Evolutionary conservation across 2,888 invertebrate genomes (phyloP), one percentile per base, ranked within the genome.

Genomic region (Amphipyra tragopoginis): DNA sequence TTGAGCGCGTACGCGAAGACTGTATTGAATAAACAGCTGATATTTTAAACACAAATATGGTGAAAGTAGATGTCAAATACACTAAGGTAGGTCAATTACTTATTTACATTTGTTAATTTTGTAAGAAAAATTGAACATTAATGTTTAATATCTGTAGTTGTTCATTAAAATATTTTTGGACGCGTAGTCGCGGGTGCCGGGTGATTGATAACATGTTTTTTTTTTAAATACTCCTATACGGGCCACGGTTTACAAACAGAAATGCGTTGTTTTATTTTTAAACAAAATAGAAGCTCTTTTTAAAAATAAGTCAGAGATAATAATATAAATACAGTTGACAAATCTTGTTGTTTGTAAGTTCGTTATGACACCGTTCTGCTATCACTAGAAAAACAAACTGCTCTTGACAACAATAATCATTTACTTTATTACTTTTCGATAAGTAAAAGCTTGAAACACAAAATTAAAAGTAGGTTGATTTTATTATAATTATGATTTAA

Each of bases 61-160:
- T 93, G 77, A 91, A 91, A 83, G 93, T 95, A 62, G 91, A 94
- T 75, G 91, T 95, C 15, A 93, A 95, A 86, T 95, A 95, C 66
- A 95, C 93, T 8, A 93, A 95, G 93, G 95, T 95, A 89, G 75
- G 80, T 70, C 39, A 38, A 9, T 8, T 40, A 44, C n/a, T 39
- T n/a, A 13, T 11, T 36, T 26, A 5, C 8, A 47, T 40, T 2
- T 14, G 0, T 39, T 4, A 9, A 38, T 21, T 7, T 38, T 14
- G 0, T n/a, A 11, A 11, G 7, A 55, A 33, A 33, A 15, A 0
- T 4, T 11, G 1, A 44, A 5, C 7, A 10, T n/a, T 2, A 0
- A 49, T 9, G 0, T 7, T 21, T 15, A 43, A 11, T 2, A n/a
- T 29, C 1, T 4, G 8, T 2, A 8, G 11, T 13, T 3, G 3